A percentile compares a stretch with the other conserved stretches of the same genome.
phyloP scores from a whole-genome alignment of 2,888 invertebrate species.

The Deilephila elpenor region DNA sequence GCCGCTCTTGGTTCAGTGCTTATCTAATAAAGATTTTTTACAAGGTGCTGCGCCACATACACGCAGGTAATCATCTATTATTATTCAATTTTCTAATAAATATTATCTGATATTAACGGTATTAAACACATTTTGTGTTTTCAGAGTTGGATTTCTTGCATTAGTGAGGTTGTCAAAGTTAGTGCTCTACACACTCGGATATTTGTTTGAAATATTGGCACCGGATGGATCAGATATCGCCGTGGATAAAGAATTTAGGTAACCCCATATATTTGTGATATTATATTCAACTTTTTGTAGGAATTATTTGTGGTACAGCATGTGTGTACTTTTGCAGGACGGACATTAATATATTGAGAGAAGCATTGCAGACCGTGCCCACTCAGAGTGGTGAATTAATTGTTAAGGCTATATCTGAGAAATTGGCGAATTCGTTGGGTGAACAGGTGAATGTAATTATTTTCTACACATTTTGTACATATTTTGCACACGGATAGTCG shows the following conservation, averaged over 20 bases:
- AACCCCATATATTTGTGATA: constrained; percentile 33
- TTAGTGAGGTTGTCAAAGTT: constrained; percentile 95
- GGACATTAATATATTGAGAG: constrained; percentile 88
- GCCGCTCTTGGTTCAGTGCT: constrained; percentile 76
- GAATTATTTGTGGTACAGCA: constrained; percentile 29
- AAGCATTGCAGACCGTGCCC: constrained; percentile 93
- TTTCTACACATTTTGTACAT: constrained; percentile 14
- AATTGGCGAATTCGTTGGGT: constrained; percentile 92
- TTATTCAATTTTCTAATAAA: background rate
- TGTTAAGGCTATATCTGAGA: constrained; percentile 92
- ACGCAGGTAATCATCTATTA: constrained; percentile 61
- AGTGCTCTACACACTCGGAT: constrained; percentile 93
- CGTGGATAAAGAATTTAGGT: constrained; percentile 75
- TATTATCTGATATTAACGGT: background rate
- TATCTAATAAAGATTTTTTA: constrained; percentile 80
- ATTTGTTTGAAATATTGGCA: constrained; percentile 88
- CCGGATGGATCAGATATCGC: constrained; percentile 77
- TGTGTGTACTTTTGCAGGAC: constrained; percentile 58
- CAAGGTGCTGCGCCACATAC: constrained; percentile 77
- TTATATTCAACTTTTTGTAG: background rate
- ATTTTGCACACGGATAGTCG: background rate
- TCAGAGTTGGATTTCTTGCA: constrained; percentile 93
- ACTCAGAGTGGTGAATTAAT: constrained; percentile 93
- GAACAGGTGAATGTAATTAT: constrained; percentile 84
- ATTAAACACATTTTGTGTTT: constrained; percentile 45